Conservation (phyloP, 2,113 vertebrate genomes). For the Tiliqua scincoides region DNA sequence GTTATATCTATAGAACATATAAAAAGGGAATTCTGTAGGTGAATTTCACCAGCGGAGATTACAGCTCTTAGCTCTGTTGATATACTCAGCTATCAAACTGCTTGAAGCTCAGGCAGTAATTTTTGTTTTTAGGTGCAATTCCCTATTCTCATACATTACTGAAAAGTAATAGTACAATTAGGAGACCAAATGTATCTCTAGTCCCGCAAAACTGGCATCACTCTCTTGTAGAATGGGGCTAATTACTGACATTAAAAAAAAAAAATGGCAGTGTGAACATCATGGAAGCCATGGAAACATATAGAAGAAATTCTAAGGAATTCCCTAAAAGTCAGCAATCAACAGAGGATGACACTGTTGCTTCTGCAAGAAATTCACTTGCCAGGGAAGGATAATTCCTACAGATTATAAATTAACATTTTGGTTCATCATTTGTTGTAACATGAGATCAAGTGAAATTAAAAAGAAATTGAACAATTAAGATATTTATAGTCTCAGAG, state of each 20-base stretch:
- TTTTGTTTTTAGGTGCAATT: background rate
- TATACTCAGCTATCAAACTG: conserved; percentile 1
- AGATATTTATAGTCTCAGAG: too few relatives aligned
- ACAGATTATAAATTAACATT: background rate
- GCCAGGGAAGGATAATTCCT: background rate
- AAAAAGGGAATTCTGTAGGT: conserved; percentile 1
- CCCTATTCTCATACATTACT: conserved; percentile 21
- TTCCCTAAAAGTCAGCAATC: conserved; percentile 26
- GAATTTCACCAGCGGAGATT: background rate
- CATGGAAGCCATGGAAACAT: conserved; percentile 2
- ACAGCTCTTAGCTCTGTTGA: background rate
- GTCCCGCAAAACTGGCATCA: conserved; percentile 7
- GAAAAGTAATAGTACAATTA: conserved; percentile 25
- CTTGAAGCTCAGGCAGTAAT: background rate
- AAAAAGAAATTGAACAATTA: background rate
- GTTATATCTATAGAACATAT: conserved; percentile 20
- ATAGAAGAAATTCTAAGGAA: conserved; percentile 1
- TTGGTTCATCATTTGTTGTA: background rate
- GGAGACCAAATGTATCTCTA: conserved; percentile 31
- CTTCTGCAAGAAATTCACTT: background rate
- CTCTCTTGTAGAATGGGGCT: background rate
- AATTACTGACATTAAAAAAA: conserved; percentile 22
- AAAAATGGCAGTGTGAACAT: conserved; percentile 6
- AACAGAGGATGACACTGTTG: background rate
- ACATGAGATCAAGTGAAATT: background rate